Evolutionary conservation across 2,888 invertebrate genomes (phyloP).

Genomic region (Zhuqinia jingwanae): DNA sequence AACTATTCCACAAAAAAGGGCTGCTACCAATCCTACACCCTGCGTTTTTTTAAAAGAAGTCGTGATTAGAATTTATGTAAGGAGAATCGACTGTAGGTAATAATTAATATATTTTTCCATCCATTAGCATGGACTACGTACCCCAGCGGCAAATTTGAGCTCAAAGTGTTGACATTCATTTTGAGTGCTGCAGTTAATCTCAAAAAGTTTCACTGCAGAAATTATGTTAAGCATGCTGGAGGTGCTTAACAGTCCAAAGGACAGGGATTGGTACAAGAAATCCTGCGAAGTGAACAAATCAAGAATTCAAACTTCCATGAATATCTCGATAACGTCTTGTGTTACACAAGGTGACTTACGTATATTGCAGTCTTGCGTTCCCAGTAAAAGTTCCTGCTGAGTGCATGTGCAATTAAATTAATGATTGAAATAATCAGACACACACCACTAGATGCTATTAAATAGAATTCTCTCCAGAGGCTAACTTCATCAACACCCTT

Average conservation of each 20-base stretch:
- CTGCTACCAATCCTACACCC: constrained; percentile 41
- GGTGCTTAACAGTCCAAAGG: constrained; percentile 6
- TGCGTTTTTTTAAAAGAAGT: constrained; percentile 9
- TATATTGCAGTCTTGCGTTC: constrained; percentile 45
- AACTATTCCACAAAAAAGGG: constrained; percentile 28
- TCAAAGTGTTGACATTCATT: constrained; percentile 58
- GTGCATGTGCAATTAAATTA: constrained; percentile 22
- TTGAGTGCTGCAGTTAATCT: constrained; percentile 54
- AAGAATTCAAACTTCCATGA: not conserved
- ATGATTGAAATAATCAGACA: constrained; percentile 24
- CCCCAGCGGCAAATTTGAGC: constrained; percentile 56
- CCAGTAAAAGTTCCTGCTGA: constrained; percentile 51
- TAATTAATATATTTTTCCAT: no score
- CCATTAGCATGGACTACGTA: no score
- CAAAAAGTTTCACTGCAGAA: constrained; percentile 57
- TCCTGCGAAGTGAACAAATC: constrained; percentile 37
- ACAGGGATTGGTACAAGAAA: constrained; percentile 39
- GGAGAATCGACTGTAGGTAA: not conserved
- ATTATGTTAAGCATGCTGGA: constrained; percentile 44
- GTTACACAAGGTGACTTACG: constrained; percentile 26
- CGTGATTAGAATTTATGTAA: not conserved
- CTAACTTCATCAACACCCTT: constrained; percentile 38
- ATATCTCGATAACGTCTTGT: not conserved
- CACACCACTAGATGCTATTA: constrained; percentile 24
- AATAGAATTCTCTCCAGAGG: constrained; percentile 55